Evolutionary conservation across 2,113 vertebrate genomes (phyloP), one percentile per base, ranked within the genome.

Genomic region (Hippocampus comes): DNA sequence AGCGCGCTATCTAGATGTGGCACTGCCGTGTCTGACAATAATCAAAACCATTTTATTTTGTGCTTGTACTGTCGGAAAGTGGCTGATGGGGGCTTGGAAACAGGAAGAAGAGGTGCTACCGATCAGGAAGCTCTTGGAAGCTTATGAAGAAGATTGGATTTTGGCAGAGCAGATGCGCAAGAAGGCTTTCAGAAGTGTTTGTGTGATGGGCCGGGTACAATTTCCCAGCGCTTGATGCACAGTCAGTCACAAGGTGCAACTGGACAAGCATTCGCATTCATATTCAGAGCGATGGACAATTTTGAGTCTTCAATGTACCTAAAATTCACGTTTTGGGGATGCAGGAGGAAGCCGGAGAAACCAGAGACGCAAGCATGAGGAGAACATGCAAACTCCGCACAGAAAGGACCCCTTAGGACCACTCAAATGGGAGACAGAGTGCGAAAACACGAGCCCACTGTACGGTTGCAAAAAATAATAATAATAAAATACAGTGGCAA

Each of bases 21-120:
- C 72, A 74, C 78, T 59, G 55, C 59, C 10, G 61, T 70, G 30
- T 10, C 14, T 9, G 38, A 41, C 18, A 65, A 78, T 51, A 63
- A 64, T 68, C 61, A 71, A 18, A 83, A 78, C 80, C 27, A 18
- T 53, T 84, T 80, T 78, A 86, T 84, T 34, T 15, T 86, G 84
- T 84, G 85, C 82, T 87, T 85, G 83, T 87, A 72, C 71, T 70
- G 38, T 30, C 27, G 27, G 27, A 18, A 61, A 17, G 59, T 61
- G 14, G 27, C 3, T 34, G 27, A 7, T 6, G 15, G 27, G 17
- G 59, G 27, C 53, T n/a, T 7, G 57, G 14, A 60, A 60, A 59
- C 25, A 27, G 25, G 23, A 64, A 21, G 20, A 25, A 18, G 14
- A 20, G 11, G 27, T 34, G 30, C 14, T 17, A 30, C 12, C 12